These are phyloP conservation scores for Drosophila sucinea DNA, from an alignment of 1,140 invertebrate species.

Conservation along the genomic window DNA sequence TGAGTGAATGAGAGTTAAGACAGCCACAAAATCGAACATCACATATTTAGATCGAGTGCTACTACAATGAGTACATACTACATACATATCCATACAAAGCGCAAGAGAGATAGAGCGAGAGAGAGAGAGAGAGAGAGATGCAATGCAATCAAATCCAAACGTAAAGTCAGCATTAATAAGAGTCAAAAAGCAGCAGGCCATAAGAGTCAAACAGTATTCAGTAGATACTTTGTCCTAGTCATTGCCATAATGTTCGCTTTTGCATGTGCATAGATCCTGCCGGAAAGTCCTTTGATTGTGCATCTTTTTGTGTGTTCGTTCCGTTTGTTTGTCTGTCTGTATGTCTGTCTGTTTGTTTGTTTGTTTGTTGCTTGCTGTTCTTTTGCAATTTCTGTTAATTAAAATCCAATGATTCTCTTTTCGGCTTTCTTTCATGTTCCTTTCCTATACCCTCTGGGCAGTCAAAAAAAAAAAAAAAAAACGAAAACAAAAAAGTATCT, in stretches of 20 bases:
- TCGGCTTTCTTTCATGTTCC: slow-evolving; percentile 39
- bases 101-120: too few species aligned
- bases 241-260: slow-evolving; percentile 6
- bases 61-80: not conserved
- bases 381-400: slow-evolving; percentile 60
- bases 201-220: slow-evolving; percentile 8
- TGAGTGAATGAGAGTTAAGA: slow-evolving; percentile 2
- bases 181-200: slow-evolving; percentile 18
- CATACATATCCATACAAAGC: slow-evolving; percentile 5
- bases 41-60: not conserved
- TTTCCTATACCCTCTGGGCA: not conserved
- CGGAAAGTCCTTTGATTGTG: slow-evolving; percentile 28
- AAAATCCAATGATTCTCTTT: slow-evolving; percentile 67
- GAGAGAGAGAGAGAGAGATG: too few species aligned
- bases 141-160: slow-evolving; percentile 32
- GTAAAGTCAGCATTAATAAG: slow-evolving; percentile 29
- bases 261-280: slow-evolving; percentile 35
- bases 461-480: not conserved
- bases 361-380: slow-evolving; percentile 18
- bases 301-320: slow-evolving; percentile 15
- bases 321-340: slow-evolving; percentile 8
- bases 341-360: slow-evolving; percentile 5
- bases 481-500: not conserved
- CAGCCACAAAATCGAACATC: slow-evolving; percentile 7
- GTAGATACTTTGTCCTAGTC: slow-evolving; percentile 8